Evolutionary conservation across 2,888 invertebrate genomes (phyloP).

Genomic region (Melolontha melolontha): DNA sequence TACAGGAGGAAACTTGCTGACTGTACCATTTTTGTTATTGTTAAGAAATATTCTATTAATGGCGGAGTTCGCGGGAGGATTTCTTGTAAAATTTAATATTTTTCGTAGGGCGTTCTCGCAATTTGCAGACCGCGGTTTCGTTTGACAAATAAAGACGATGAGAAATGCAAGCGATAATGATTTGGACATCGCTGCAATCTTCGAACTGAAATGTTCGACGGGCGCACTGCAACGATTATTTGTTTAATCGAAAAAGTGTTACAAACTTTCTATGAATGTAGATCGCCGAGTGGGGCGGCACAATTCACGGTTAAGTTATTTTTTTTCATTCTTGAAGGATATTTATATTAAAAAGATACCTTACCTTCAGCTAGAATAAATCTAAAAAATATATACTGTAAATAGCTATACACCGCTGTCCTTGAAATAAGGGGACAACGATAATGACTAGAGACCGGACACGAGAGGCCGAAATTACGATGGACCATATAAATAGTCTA

Average conservation of each 20-base stretch:
- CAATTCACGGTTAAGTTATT: too few species aligned
- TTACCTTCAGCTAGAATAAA: too few species aligned
- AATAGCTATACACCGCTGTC: too few species aligned
- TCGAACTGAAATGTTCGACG: not conserved
- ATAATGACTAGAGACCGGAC: too few species aligned
- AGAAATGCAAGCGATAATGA: not conserved
- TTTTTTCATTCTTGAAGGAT: too few species aligned
- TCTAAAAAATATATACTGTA: too few species aligned
- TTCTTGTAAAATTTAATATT: constrained; percentile 6
- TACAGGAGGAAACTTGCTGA: constrained; percentile 73
- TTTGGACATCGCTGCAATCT: not conserved
- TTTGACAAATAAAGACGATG: not conserved
- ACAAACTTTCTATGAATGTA: constrained; percentile 28
- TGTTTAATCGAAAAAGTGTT: constrained; percentile 10
- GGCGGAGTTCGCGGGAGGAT: not conserved
- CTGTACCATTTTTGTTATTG: constrained; percentile 46
- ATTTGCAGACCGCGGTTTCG: not conserved
- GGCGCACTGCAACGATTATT: not conserved
- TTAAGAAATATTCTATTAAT: constrained; percentile 9
- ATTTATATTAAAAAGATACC: too few species aligned
- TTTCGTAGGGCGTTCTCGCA: constrained; percentile 1
- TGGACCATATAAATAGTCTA: too few species aligned
- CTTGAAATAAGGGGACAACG: too few species aligned
- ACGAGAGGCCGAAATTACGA: too few species aligned
- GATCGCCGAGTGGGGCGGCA: not conserved